Base-by-base conservation (phyloP, 2,797 vertebrate genomes). In the Cheirogaleus major region DNA sequence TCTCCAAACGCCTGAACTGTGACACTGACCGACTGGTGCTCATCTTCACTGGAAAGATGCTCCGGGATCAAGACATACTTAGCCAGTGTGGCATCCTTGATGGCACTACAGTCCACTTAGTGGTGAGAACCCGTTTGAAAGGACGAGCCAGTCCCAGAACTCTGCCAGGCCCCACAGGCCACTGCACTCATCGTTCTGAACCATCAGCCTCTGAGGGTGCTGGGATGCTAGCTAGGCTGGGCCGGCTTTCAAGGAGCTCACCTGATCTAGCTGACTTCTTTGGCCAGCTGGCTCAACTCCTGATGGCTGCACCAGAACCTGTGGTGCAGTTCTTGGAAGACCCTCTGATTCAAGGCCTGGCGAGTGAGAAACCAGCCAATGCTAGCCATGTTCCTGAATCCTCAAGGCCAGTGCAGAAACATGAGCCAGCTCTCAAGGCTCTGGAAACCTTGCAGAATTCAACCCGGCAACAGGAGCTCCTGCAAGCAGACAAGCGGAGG, bases 11-110 rank as follows among this genome's bases (percentile, higher is more conserved):
- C 23, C 86, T 98, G 75, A 32, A 80, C 52, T 98, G 95, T 41
- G 83, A 97, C 75, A 17, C 76, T 41, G 45, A 94, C 59, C 75
- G 83, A 76, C 59, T 98, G 61, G 98, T 98, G 14, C 97, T 98
- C 25, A 98, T 98, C 73, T 98, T 97, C 82, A 95, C 96, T 0
- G 98, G 98, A 72, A 96, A 98, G 91, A 96, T 98, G 81, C 95
- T 98, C 30, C 91, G 80, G 32, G 98, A 98, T 65, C 98, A 96
- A 81, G 97, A 97, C 76, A 97, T 95, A 7, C 69, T 98, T 70
- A 93, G 85, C 52, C 97, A 98, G 75, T 93, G 93, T 0, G 98
- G 98, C 5, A 70, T 98, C 75, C 25, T 75, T 1, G 97, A 98
- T 7, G 98, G 97, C 41, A 94, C 78, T 25, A 97, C 35, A 0